phyloP scores from a whole-genome alignment of 2,113 vertebrate genomes.

The Ammodytes dubius region DNA sequence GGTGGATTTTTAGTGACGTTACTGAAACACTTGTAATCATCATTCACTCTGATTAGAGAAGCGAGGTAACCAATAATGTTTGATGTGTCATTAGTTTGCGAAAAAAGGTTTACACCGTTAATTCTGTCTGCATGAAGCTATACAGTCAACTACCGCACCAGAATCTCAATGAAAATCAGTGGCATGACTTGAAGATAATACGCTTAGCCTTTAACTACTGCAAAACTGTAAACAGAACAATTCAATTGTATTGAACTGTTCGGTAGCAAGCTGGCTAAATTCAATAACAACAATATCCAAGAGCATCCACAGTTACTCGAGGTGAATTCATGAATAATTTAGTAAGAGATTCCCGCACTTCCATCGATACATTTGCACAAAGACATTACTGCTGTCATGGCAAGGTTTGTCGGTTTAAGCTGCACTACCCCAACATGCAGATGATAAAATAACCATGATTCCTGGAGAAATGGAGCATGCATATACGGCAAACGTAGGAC shows the following conservation, averaged over 20 bases:
- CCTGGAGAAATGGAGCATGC: neutral
- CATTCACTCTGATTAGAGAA: neutral
- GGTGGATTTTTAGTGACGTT: neutral
- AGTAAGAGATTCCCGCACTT: neutral
- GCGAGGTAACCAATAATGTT: neutral
- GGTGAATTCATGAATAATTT: neutral
- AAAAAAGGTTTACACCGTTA: neutral
- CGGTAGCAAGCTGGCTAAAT: no score
- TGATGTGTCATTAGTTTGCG: no score
- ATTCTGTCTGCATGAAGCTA: neutral
- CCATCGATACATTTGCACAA: neutral
- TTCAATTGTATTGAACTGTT: neutral
- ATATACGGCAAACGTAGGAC: neutral
- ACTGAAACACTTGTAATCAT: neutral
- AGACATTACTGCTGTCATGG: neutral
- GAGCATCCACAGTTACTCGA: neutral
- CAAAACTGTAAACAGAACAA: neutral
- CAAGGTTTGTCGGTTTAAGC: neutral
- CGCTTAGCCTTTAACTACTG: neutral
- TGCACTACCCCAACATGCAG: neutral
- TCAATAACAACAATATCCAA: neutral
- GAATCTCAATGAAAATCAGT: neutral
- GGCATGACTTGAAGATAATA: neutral
- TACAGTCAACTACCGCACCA: neutral
- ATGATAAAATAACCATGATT: neutral